Conservation (phyloP, 2,113 vertebrate species). For the Morone chrysops region DNA sequence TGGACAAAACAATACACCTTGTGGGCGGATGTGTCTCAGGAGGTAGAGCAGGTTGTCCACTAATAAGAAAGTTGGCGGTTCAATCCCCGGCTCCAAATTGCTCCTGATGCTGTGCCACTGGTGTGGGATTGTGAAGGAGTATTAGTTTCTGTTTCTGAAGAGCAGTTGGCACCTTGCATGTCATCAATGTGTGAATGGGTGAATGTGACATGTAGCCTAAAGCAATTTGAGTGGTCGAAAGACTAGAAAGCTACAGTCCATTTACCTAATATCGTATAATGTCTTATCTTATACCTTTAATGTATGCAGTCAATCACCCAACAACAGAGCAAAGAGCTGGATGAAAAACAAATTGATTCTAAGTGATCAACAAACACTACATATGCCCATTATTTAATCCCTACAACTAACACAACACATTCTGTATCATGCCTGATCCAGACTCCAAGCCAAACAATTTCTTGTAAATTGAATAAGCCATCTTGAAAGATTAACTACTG, state of each 20-base stretch:
- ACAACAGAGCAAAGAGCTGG: conserved; percentile 46
- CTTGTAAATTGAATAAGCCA: conserved; percentile 9
- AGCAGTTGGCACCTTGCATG: too few species aligned
- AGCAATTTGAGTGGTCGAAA: too few species aligned
- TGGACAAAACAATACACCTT: not conserved
- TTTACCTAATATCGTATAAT: too few species aligned
- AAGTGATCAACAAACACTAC: conserved; percentile 57
- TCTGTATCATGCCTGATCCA: conserved; percentile 13
- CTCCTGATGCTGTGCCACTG: too few species aligned
- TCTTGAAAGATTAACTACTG: conserved; percentile 4
- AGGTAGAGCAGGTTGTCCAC: too few species aligned
- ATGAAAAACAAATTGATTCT: conserved; percentile 48
- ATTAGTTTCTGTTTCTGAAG: too few species aligned
- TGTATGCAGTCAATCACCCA: conserved; percentile 9
- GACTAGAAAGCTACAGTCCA: too few species aligned
- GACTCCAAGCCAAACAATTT: conserved; percentile 2
- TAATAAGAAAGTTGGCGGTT: too few species aligned
- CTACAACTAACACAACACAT: conserved; percentile 40
- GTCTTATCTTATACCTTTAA: not conserved
- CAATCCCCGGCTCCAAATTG: too few species aligned
- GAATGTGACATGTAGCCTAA: too few species aligned
- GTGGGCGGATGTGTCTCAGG: not conserved
- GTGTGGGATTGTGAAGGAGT: too few species aligned
- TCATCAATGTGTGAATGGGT: too few species aligned
- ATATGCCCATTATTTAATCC: conserved; percentile 62